Evolutionary conservation across 53 echinoderm and acorn worm genomes (phyloP), one percentile per base, ranked within the genome.

Genomic region (Holothuria leucospilota): DNA sequence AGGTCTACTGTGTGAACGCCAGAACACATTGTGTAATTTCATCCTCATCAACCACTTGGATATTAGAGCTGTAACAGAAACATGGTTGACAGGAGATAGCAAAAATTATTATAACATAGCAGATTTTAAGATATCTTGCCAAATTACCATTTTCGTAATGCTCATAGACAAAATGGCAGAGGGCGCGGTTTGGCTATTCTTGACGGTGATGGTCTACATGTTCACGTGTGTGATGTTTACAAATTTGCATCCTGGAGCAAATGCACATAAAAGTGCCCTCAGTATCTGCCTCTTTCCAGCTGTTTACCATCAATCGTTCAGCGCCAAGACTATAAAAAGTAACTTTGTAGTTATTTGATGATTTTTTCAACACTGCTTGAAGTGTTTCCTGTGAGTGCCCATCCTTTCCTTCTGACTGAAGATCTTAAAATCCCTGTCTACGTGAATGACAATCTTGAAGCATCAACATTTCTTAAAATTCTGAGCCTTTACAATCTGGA

Each of bases 11-110:
- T n/a, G n/a, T n/a, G n/a, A 89, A 89, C 29, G 85, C 90, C 20
- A 89, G 90, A 61, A 86, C 90, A 70, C 85, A 39, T 64, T 85
- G 68, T 85, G 85, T 70, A 70, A 85, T 70, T 69, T 85, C 69
- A 85, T 85, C 24, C 67, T 82, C 40, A 39, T 8, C 63, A 82
- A 82, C 60, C 34, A 82, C 8, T 60, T 82, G 8, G 83, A 82
- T 15, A 63, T 64, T 21, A 6, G 5, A 39, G 83, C 83, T 29
- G 28, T 82, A 8, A 64, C 65, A 38, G 63, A 82, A 82, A 82
- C 83, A 82, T 82, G 62, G 83, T 29, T 82, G 25, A 59, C 83
- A 8, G 83, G 83, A 1, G 66, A 63, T 29, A 39, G 24, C 39
- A 64, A 49, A 49, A 6, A 13, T 11, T 2, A 64, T 28, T 11